phyloP scores from a whole-genome alignment of 2,888 invertebrate species.

The Phaedon cochleariae region DNA sequence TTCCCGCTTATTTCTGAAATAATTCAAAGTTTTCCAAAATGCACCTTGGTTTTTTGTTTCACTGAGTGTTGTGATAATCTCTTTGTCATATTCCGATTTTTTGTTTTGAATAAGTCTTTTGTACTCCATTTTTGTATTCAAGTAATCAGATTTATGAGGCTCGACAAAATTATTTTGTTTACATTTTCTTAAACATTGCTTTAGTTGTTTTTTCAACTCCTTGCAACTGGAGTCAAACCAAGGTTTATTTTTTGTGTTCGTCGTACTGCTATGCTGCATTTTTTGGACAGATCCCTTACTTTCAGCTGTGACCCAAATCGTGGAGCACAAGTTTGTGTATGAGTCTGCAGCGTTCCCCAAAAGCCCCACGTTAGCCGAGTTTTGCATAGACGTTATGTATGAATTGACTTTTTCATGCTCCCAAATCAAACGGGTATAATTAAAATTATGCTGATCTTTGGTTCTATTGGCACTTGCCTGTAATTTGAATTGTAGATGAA shows the following conservation, averaged over 20 bases:
- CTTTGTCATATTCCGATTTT: too few species aligned
- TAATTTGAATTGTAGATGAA: neutral
- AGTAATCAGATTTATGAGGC: too few species aligned
- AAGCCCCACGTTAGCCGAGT: neutral
- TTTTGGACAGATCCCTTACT: neutral
- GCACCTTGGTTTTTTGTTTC: too few species aligned
- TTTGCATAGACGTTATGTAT: conserved; percentile 1
- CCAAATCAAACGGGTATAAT: neutral
- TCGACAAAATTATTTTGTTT: too few species aligned
- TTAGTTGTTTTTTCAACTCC: neutral
- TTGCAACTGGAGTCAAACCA: conserved; percentile 5
- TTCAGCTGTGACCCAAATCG: neutral
- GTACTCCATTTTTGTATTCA: neutral
- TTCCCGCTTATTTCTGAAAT: too few species aligned
- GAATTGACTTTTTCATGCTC: neutral
- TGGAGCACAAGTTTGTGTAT: neutral
- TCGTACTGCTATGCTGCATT: neutral
- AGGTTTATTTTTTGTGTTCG: conserved; percentile 1
- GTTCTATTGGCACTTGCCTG: too few species aligned
- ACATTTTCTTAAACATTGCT: too few species aligned
- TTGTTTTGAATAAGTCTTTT: conserved; percentile 1
- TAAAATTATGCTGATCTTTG: too few species aligned
- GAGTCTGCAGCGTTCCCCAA: neutral
- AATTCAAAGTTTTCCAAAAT: too few species aligned
- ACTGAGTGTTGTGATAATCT: neutral